Evolutionary conservation across 1,140 invertebrate genomes (phyloP), one percentile per base, ranked within the genome.

Genomic region (Zophobas morio): DNA sequence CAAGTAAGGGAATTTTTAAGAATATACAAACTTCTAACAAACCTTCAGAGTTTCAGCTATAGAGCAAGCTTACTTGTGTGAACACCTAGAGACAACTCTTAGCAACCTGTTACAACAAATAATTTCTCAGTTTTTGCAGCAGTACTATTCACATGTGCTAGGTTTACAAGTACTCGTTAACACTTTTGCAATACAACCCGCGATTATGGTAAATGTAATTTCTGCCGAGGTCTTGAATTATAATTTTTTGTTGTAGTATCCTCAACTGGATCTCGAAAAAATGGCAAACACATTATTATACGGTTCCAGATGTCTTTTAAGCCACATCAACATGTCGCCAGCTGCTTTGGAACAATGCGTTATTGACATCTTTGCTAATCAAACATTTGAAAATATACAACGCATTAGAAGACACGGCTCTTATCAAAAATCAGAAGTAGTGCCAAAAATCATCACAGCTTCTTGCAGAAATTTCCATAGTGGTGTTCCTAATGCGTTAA

Each of bases 81-180:
- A 78, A 40, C 74, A 53, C 20, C 49, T 82, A 8, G 74, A 6
- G 5, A 71, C 71, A 1, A 66, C 75, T 32, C 5, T 84, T 3
- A 53, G 39, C 46, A 60, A 81, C 40, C 35, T 85, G 5, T 66
- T 78, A 6, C 72, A 83, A 2, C 81, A 85, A 74, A 72, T 81
- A 46, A 70, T 72, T 71, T 89, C 91, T 20, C 92, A 96, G 87
- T 90, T 95, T 66, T 89, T 96, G 63, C 96, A 96, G 85, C 96
- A 98, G 87, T 92, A 96, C 85, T 96, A 98, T 84, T 94, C 97
- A 2, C 87, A 97, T 35, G 93, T 98, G 0, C 87, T 97, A 6
- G 96, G 96, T 0, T 88, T 97, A 34, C 96, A 97, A 84, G 95
- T 98, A 1, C 90, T 98, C 47, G 96, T 96, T 6, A 98, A 98